These are phyloP conservation scores for Melanophora roralis DNA, from an alignment of 2,888 invertebrate species.

Conservation along the genomic window DNA sequence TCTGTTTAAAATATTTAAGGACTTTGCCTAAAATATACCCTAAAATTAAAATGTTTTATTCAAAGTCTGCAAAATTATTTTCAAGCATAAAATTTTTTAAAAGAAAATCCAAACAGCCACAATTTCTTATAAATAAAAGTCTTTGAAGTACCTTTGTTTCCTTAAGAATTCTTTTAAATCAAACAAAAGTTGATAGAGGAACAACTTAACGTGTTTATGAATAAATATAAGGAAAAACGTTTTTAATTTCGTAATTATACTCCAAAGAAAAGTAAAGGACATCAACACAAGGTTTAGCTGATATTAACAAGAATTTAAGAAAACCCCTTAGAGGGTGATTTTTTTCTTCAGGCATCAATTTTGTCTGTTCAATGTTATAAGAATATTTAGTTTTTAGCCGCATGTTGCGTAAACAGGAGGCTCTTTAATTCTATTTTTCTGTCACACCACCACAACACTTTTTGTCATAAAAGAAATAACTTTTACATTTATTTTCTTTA, in stretches of 20 bases:
- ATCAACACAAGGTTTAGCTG: neutral
- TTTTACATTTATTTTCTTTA: neutral
- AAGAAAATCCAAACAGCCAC: neutral
- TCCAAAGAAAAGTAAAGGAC: neutral
- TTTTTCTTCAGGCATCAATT: neutral
- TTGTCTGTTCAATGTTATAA: neutral
- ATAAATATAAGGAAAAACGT: slow-evolving; percentile 13
- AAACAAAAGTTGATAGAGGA: neutral
- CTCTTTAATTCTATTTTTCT: slow-evolving; percentile 20
- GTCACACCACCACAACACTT: slow-evolving; percentile 1
- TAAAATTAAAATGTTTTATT: too few species aligned
- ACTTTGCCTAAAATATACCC: neutral
- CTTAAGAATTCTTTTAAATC: neutral
- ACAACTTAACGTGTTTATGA: slow-evolving; percentile 26
- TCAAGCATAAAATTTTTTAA: slow-evolving; percentile 6
- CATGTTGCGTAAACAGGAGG: slow-evolving; percentile 54
- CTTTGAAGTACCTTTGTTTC: neutral
- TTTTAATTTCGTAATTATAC: neutral
- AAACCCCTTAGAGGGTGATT: neutral
- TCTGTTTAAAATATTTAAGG: neutral
- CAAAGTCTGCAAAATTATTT: neutral
- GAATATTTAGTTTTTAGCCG: slow-evolving; percentile 26
- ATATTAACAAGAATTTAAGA: neutral
- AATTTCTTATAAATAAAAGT: neutral
- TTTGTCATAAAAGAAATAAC: neutral